These are phyloP conservation scores for Hippocampus comes DNA, from an alignment of 2,113 vertebrate genomes.

Conservation along the genomic window DNA sequence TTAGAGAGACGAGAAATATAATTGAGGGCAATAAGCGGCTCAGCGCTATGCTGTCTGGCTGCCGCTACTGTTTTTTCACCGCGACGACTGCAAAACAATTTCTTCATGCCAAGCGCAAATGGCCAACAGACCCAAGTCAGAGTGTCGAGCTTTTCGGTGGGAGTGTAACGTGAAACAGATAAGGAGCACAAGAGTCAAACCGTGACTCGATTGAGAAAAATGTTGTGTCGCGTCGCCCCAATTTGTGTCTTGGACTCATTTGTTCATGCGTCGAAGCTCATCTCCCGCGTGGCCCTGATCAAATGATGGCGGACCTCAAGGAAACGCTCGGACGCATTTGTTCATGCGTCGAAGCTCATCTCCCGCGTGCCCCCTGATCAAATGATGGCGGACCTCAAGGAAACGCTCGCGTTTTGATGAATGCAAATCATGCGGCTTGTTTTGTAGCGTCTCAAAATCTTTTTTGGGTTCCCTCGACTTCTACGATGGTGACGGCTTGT, in stretches of 20 bases:
- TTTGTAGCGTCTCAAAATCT: background rate
- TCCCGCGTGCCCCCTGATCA: background rate
- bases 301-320: conserved; percentile 1
- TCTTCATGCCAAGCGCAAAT: background rate
- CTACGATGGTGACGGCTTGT: background rate
- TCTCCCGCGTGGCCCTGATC: background rate
- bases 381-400: conserved; percentile 1
- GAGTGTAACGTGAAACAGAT: background rate
- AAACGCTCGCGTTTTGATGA: background rate
- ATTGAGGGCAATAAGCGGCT: background rate
- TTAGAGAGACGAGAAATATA: background rate
- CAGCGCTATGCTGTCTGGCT: background rate
- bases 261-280: conserved; percentile 2
- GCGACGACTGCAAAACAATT: background rate
- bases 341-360: conserved; percentile 4
- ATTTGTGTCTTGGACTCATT: background rate
- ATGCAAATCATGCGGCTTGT: background rate
- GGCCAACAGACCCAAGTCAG: background rate
- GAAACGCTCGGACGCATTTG: background rate
- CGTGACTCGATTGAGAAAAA: background rate
- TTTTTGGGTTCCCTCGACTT: no score
- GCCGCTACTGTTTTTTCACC: background rate
- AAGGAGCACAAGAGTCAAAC: background rate
- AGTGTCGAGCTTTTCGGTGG: background rate
- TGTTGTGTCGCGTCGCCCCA: background rate